phyloP scores from a whole-genome alignment of 2,113 vertebrate species.

The rabbit (Oryctolagus cuniculus) region DNA sequence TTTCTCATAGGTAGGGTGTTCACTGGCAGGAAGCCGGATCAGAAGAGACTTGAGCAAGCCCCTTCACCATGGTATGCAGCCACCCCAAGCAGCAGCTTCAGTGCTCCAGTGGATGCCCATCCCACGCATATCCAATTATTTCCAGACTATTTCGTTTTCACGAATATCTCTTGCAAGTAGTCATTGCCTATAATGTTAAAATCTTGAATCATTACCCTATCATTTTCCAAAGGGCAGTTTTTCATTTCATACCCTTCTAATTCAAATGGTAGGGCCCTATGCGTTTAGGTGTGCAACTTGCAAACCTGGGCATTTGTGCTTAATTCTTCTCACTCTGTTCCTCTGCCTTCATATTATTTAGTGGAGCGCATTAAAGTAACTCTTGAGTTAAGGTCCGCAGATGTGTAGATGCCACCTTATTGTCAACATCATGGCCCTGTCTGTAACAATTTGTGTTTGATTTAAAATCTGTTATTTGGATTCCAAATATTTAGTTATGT shows the following conservation, averaged over 20 bases:
- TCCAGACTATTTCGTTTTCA: neutral
- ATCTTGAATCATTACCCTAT: neutral
- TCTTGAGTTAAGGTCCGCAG: neutral
- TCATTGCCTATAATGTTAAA: neutral
- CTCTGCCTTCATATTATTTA: neutral
- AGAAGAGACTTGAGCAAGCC: no score
- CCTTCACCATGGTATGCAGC: no score
- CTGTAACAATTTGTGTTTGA: neutral
- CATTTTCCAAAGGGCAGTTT: neutral
- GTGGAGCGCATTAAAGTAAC: neutral
- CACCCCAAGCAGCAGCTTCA: no score
- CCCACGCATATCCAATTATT: neutral
- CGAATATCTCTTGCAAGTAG: neutral
- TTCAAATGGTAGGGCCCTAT: neutral
- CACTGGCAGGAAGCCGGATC: no score
- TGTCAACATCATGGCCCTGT: neutral
- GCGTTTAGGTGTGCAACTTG: neutral
- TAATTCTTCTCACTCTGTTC: neutral
- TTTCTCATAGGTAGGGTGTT: no score
- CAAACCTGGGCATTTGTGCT: neutral
- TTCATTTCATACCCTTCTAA: neutral
- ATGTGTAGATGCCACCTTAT: neutral
- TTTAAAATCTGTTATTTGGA: neutral
- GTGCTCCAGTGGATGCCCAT: no score
- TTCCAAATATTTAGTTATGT: neutral